Percentiles rank a stretch among this genome's conserved stretches.
Conservation (phyloP, 2,797 vertebrate species). For the Crax fasciolata region DNA sequence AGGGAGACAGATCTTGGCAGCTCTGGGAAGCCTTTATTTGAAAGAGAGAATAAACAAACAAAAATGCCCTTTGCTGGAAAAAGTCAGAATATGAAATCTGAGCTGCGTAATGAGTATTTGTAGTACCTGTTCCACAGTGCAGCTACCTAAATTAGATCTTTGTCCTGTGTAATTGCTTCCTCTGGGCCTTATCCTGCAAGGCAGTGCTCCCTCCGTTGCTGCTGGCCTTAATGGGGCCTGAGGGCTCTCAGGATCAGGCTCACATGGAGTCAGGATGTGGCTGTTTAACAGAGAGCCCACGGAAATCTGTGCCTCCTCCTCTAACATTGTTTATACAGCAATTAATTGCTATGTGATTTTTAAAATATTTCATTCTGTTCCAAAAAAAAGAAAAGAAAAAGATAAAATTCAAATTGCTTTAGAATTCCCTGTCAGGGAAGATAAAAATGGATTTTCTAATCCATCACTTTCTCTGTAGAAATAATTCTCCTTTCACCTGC, state of each 20-base stretch:
- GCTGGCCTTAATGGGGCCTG: neutral
- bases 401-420: slow-evolving; percentile 8
- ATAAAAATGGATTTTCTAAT: slow-evolving; percentile 58
- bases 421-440: slow-evolving; percentile 27
- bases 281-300: neutral
- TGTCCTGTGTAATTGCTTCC: slow-evolving; percentile 21
- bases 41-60: slow-evolving; percentile 13
- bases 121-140: neutral
- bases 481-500: slow-evolving; percentile 39
- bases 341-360: slow-evolving; percentile 21
- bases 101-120: neutral
- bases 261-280: neutral
- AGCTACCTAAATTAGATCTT: slow-evolving; percentile 4
- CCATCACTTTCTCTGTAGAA: slow-evolving; percentile 46
- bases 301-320: slow-evolving; percentile 22
- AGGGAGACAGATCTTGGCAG: neutral
- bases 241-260: neutral
- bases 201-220: neutral
- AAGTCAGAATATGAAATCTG: slow-evolving; percentile 25
- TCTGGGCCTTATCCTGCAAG: neutral
- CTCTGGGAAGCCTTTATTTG: neutral
- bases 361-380: neutral
- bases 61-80: neutral
- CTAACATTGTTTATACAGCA: slow-evolving; percentile 46
- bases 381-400: neutral